phyloP scores from a whole-genome alignment of 2,888 invertebrate species.

The Salpingus planirostris region DNA sequence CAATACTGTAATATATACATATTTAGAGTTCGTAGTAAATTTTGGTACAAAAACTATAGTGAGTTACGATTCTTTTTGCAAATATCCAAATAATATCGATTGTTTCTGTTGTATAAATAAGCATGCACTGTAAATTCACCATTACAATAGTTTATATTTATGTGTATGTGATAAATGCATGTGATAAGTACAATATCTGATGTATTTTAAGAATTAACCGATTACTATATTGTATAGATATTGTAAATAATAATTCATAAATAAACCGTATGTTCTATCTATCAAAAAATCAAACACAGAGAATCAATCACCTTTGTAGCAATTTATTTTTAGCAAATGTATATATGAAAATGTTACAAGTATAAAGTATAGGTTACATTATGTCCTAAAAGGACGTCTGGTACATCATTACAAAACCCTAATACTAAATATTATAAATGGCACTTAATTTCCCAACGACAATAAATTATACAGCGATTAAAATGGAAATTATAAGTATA shows the following conservation, averaged over 20 bases:
- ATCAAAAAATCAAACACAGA: too few relatives aligned
- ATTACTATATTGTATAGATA: conserved; percentile 16
- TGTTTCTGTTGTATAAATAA: conserved; percentile 16
- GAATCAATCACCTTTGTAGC: too few relatives aligned
- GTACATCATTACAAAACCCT: too few relatives aligned
- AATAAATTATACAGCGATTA: too few relatives aligned
- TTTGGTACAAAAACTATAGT: conserved; percentile 19
- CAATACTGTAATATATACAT: neutral
- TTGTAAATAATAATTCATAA: conserved; percentile 10
- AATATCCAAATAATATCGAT: conserved; percentile 10
- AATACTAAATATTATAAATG: too few relatives aligned
- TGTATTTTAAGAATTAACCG: conserved; percentile 21
- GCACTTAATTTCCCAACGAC: too few relatives aligned
- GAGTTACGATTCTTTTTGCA: conserved; percentile 8
- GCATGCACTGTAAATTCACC: conserved; percentile 20
- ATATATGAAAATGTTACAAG: too few relatives aligned
- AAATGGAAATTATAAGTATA: too few relatives aligned
- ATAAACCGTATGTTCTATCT: too few relatives aligned
- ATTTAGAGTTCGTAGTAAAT: conserved; percentile 3
- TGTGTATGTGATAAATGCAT: conserved; percentile 24
- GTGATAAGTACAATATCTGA: conserved; percentile 21
- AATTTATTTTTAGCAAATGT: too few relatives aligned
- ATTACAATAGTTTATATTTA: conserved; percentile 21
- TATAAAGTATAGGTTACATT: too few relatives aligned
- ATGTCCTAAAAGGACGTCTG: too few relatives aligned